Evolutionary conservation across 2,797 vertebrate species (phyloP), one percentile per base, ranked within the genome.

Genomic region (Pseudochirops cupreus): DNA sequence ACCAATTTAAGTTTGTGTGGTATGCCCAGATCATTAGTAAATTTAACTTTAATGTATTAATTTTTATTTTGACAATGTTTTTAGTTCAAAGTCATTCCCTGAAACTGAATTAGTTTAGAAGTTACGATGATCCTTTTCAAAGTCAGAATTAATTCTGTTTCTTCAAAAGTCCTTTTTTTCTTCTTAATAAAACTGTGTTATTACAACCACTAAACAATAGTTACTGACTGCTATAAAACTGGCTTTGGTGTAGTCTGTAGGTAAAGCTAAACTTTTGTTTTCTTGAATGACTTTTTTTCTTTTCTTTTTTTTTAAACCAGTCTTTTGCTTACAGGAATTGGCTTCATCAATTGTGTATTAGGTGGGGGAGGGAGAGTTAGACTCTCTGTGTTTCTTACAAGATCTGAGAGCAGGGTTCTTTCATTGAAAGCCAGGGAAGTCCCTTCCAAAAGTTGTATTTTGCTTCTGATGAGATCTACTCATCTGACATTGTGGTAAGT

Each of bases 191-290:
- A 94, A 96, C 24, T 91, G 13, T 26, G 53, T 53, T 50, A 9
- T 91, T 94, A 91, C 6, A 91, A 93, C 58, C 91, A n/a, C 46
- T 62, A 62, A 55, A 56, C 39, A 92, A n/a, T 89, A 59, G 59
- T 14, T 92, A 91, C 46, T 95, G 46, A 55, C 92, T 24, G 91
- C 94, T 46, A 13, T 95, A 96, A 96, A 92, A 82, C 89, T 95
- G 95, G 94, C 90, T 82, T 52, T 39, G 56, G n/a, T 56, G 50
- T 92, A 95, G 90, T 90, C 58, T 0, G 0, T 91, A 91, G 96
- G 94, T 96, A 96, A 96, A 13, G 89, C 87, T 95, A 93, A 10
- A 53, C 50, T 98, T 98, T 96, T 97, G 93, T 94, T 98, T 95
- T 94, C 94, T 94, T 91, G 56, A 93, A 90, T 39, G 93, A 74